These are phyloP conservation scores for Valencia hispanica DNA, from an alignment of 2,797 vertebrate genomes.

Conservation along the genomic window DNA sequence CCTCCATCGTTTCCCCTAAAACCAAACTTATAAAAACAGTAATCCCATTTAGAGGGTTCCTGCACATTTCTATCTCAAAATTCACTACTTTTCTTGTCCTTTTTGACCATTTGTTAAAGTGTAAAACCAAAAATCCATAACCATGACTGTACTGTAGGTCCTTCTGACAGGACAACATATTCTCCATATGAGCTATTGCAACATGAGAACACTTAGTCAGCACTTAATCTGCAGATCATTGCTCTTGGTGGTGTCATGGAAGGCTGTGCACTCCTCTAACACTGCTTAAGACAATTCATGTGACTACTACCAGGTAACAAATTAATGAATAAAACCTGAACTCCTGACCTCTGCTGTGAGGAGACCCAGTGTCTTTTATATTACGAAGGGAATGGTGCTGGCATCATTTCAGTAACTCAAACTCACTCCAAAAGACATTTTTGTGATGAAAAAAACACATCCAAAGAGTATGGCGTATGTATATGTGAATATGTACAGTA, in stretches of 20 bases:
- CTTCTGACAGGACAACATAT: conserved; percentile 47
- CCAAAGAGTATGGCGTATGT: not conserved
- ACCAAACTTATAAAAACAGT: conserved; percentile 8
- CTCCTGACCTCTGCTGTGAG: conserved; percentile 7
- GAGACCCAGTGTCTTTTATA: not conserved
- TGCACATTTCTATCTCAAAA: not conserved
- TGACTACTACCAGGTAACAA: not conserved
- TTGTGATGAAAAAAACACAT: not conserved
- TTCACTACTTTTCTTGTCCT: not conserved
- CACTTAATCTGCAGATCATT: conserved; percentile 32
- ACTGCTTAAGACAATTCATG: not conserved
- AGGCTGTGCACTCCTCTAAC: conserved; percentile 1
- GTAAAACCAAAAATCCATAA: not conserved
- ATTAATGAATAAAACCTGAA: conserved; percentile 5
- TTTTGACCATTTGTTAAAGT: not conserved
- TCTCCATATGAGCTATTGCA: conserved; percentile 59
- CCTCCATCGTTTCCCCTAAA: not conserved
- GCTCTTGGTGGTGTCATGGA: conserved; percentile 30
- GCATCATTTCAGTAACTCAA: not conserved
- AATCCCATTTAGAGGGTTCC: conserved; percentile 7
- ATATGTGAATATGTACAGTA: not conserved
- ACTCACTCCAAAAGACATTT: not conserved
- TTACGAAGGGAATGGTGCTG: not conserved
- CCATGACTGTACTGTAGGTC: conserved; percentile 16
- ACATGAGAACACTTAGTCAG: conserved; percentile 53